A percentile compares a stretch with the other conserved stretches of the same genome.
These are phyloP conservation scores for Ailuropoda melanoleuca DNA, from an alignment of 2,113 vertebrate genomes.

Conservation along the genomic window DNA sequence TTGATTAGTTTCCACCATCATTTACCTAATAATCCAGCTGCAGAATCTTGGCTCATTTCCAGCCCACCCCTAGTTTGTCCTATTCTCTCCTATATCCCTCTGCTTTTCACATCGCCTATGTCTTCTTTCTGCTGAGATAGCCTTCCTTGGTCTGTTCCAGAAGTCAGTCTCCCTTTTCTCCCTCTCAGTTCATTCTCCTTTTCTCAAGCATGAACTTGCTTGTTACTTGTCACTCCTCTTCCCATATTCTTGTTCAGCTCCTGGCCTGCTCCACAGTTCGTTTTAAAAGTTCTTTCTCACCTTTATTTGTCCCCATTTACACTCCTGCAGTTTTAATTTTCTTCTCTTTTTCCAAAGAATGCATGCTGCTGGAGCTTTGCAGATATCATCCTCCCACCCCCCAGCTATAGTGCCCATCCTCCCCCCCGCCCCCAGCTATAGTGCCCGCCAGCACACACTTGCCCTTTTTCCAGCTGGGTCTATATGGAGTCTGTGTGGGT, in stretches of 20 bases:
- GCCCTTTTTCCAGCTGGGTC: background rate
- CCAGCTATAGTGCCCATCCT: background rate
- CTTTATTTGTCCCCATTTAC: background rate
- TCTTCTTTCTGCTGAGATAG: background rate
- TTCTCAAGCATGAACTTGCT: background rate
- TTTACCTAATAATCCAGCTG: background rate
- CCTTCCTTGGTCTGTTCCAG: background rate
- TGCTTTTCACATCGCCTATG: background rate
- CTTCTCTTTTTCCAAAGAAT: background rate
- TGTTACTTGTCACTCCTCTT: background rate
- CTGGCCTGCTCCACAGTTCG: background rate
- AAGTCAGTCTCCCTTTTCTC: background rate
- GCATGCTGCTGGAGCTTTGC: background rate
- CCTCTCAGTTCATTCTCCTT: background rate
- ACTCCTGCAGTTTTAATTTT: background rate
- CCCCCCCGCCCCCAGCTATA: no score
- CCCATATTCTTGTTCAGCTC: background rate
- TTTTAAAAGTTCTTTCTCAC: background rate
- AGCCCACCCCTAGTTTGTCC: background rate
- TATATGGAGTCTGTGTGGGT: background rate
- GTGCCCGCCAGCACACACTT: background rate
- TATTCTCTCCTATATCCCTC: no score
- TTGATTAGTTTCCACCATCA: background rate
- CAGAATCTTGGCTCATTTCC: background rate
- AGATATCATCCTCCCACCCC: rapidly evolving